Evolutionary conservation across 2,888 invertebrate genomes (phyloP).

Genomic region (Gymnoscelis rufifasciata): DNA sequence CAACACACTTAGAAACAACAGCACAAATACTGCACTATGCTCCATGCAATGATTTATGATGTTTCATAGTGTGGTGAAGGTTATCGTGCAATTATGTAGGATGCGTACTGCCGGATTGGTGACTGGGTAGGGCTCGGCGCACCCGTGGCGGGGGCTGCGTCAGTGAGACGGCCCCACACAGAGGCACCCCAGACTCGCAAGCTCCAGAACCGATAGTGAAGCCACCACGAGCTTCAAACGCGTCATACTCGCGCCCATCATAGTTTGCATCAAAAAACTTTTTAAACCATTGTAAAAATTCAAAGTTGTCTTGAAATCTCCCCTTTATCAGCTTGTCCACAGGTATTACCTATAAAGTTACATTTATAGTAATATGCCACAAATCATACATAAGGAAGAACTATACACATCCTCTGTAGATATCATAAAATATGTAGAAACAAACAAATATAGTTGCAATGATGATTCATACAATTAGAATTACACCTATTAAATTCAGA

Average conservation of each 20-base stretch:
- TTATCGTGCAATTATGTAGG: constrained; percentile 33
- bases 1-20: constrained; percentile 37
- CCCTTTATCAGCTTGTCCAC: constrained; percentile 99
- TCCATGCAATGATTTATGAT: constrained; percentile 12
- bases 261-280: constrained; percentile 99
- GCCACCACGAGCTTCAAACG: constrained; percentile 91
- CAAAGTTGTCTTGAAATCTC: constrained; percentile 99
- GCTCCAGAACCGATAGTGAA: constrained; percentile 87
- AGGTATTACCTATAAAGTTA: constrained; percentile 92
- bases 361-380: constrained; percentile 9
- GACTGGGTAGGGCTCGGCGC: constrained; percentile 46
- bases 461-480: no score
- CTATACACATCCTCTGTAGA: no score
- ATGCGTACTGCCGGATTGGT: constrained; percentile 69
- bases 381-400: no score
- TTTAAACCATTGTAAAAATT: constrained; percentile 99
- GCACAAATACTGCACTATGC: constrained; percentile 6
- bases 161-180: constrained; percentile 50
- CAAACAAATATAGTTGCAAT: no score
- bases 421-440: no score
- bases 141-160: constrained; percentile 41
- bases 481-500: no score
- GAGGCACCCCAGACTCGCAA: constrained; percentile 69
- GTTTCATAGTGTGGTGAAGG: constrained; percentile 44
- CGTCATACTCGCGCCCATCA: constrained; percentile 97